Evolutionary conservation across 2,797 vertebrate genomes (phyloP), one percentile per base, ranked within the genome.

Genomic region (Lacerta viridis): DNA sequence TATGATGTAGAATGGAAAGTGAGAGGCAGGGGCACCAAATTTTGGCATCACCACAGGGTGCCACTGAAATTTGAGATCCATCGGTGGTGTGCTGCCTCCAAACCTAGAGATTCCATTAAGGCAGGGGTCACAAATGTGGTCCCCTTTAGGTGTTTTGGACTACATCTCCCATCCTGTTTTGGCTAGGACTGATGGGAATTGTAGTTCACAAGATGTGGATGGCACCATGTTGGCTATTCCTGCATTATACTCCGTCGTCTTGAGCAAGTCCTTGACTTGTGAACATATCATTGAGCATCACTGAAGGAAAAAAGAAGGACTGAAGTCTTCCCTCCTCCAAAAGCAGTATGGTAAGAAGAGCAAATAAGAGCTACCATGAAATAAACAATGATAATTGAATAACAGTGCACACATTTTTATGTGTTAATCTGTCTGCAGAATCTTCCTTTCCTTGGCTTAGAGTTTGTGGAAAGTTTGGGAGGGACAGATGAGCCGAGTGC

Each of bases 331-430:
- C 33, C 25, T 69, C 80, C 23, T 66, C 41, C 64, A 13, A 29
- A 88, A 66, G 55, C 61, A 39, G 18, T 50, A 29, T 10, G 69
- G 29, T 61, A 29, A 33, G 29, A 43, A 84, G 29, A 72, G 43
- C 25, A 84, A 68, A 76, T 76, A 23, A 78, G 29, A n/a, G 29
- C 29, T 59, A 82, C 43, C 41, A 79, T 74, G 41, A 74, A 46
- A 74, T 84, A 84, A 84, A 66, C 66, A 84, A 46, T 71, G 11
- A 41, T 61, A 87, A 87, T 82, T 83, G 80, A 82, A 46, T 87
- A 87, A 82, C 33, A 27, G 61, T 33, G 10, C 20, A 66, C 75
- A 80, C 11, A 61, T 84, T 84, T 84, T 50, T 39, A 23, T 80
- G 33, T n/a, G 80, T 46, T 84, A 84, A 64, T 85, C 23, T 61